Evolutionary conservation across 2,113 vertebrate genomes (phyloP).

Genomic region (Butorides virescens): DNA sequence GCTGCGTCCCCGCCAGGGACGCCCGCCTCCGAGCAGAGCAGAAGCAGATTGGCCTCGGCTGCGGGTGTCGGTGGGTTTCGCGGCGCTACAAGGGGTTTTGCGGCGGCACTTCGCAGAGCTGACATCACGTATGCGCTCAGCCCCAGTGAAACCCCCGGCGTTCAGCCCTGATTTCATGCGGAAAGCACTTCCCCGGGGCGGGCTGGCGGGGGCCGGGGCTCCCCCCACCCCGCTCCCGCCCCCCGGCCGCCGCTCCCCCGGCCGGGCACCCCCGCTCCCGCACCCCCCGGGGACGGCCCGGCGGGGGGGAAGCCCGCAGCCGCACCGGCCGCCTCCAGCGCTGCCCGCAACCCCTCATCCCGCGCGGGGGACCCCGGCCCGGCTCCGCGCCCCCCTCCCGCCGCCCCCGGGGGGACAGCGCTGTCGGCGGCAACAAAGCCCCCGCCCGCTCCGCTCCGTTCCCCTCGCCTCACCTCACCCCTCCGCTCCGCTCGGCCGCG

Average conservation of each 20-base stretch:
- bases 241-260: not conserved
- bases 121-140: constrained; percentile 26
- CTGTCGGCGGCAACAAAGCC: not conserved
- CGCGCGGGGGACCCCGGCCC: no score
- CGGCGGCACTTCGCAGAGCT: constrained; percentile 45
- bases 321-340: not conserved
- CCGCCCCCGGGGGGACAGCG: not conserved
- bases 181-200: constrained; percentile 24
- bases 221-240: not conserved
- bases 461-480: not conserved
- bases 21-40: not conserved
- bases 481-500: not conserved
- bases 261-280: not conserved
- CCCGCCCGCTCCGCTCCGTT: not conserved
- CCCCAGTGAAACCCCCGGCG: constrained; percentile 8
- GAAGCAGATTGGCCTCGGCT: not conserved
- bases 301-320: not conserved
- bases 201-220: not conserved
- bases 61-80: not conserved
- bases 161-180: constrained; percentile 47
- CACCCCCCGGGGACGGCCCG: no score
- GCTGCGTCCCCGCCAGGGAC: not conserved
- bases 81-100: not conserved
- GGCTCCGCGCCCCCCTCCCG: not conserved
- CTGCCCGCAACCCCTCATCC: no score